Evolutionary conservation across 2,888 invertebrate genomes (phyloP), one percentile per base, ranked within the genome.

Genomic region (Eumerus sabulonum): DNA sequence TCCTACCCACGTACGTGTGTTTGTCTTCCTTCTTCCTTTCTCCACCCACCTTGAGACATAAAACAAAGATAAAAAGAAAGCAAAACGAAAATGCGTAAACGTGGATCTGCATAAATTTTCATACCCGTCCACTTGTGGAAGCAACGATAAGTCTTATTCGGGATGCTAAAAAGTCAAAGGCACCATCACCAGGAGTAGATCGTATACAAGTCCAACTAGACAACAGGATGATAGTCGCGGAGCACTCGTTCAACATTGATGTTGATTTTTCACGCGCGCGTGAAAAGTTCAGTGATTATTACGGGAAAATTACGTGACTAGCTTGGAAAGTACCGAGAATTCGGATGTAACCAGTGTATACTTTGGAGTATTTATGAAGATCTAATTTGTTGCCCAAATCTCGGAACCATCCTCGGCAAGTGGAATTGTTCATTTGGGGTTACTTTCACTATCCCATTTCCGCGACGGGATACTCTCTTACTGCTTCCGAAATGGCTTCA

Each of bases 241-340:
- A 12, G 36, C 47, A n/a, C 35, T n/a, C 50, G 40, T 27, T 7
- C 27, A 2, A 27, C 7, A 4, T 18, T 53, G 64, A 18, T 79
- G 79, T 79, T 79, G 79, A 74, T 74, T 79, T 79, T 74, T 64
- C n/a, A n/a, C 59, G 51, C 64, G 62, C 64, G 76, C 76, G 74
- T 84, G 82, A 84, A 85, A 88, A 88, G 86, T 87, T 87, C 87
- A 86, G 88, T 88, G 87, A 87, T 87, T 87, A 87, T 88, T 87
- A 87, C 87, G 87, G 87, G 86, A 85, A 84, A 84, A 86, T 85
- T 87, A 87, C 87, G 87, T 87, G 87, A 87, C 87, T 88, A 85
- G 85, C 84, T 85, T 87, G 84, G 86, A 85, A 88, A 87, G 84
- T 87, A 85, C 83, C 87, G 84, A 84, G 84, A 88, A 88, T 70